Base-by-base conservation (phyloP, 2,888 invertebrate genomes). In the Melanostoma mellinum region DNA sequence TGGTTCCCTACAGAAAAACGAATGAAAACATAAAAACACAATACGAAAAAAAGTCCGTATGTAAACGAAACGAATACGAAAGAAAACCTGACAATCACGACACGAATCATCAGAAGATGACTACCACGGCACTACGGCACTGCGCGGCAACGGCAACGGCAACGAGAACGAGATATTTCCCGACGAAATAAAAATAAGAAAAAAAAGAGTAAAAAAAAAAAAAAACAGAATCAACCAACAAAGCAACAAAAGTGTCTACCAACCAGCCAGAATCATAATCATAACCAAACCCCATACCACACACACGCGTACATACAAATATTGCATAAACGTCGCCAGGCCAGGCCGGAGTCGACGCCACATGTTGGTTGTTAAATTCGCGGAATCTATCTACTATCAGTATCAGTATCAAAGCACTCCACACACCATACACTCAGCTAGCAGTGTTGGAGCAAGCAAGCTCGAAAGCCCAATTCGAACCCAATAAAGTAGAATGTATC, bases 51-150 rank as follows among this genome's bases (percentile, higher is more conserved):
- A 74, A 76, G 60, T 33, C 44, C 58, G 63, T 75, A 71, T 56
- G 71, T 61, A 85, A 80, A 76, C 72, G 75, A 80, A 85, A 73
- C 50, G 75, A 80, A 85, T 68, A 73, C 58, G 75, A 85, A 85
- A 85, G 72, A 85, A 76, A 75, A 72, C 68, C 74, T 68, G 72
- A 85, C 61, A 61, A 60, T 67, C 40, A 58, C 60, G 32, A 60
- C 44, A 44, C 10, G 44, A 46, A 60, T 46, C 60, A 48, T 32
- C 74, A 35, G 55, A 75, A 58, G 65, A 67, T 38, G 67, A 75
- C 67, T 53, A 48, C 65, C 30, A 56, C 74, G 10, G 20, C 20
- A 58, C 75, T 52, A 60, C 67, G 75, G 67, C 42, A 46, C 48
- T 68, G 56, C 56, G 67, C 72, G 76, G 75, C 75, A 42, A 55